Conservation (phyloP, 30 jellyfish, hydroid and myxozoan species). For the Chironex yamaguchii region DNA sequence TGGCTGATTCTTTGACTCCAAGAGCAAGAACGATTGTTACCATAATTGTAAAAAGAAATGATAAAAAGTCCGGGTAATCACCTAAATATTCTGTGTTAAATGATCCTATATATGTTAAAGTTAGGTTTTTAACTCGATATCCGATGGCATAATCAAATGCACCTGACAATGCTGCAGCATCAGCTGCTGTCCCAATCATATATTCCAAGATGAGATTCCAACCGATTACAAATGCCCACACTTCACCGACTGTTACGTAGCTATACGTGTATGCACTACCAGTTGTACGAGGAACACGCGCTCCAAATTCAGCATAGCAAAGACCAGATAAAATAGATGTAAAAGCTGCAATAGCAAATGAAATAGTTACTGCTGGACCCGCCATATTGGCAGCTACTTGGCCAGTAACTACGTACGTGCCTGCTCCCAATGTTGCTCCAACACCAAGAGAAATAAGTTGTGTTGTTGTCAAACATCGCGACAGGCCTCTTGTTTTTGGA, state of each 20-base stretch:
- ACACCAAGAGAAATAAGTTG: constrained; percentile 96
- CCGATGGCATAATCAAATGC: constrained; percentile 97
- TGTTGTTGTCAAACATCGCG: constrained; percentile 88
- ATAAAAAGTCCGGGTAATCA: constrained; percentile 92
- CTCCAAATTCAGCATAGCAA: constrained; percentile 99
- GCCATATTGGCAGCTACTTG: constrained; percentile 99
- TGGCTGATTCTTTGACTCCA: constrained; percentile 97
- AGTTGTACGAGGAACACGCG: constrained; percentile 98
- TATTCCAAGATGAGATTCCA: constrained; percentile 98
- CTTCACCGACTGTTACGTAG: constrained; percentile 98
- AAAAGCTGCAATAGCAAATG: constrained; percentile 97
- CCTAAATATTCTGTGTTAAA: constrained; percentile 91
- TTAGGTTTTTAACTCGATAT: constrained; percentile 84
- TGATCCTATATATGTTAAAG: constrained; percentile 81
- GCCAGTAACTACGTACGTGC: constrained; percentile 99
- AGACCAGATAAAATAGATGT: constrained; percentile 97
- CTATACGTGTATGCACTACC: constrained; percentile 99
- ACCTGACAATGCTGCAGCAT: constrained; percentile 99
- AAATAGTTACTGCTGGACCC: constrained; percentile 97
- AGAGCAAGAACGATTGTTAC: constrained; percentile 92
- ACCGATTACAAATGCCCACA: constrained; percentile 99
- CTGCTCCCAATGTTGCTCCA: constrained; percentile 99
- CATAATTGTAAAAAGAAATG: constrained; percentile 84
- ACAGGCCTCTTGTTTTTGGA: constrained; percentile 56
- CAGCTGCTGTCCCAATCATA: constrained; percentile 99